A percentile compares a stretch with the other conserved stretches of the same genome.
These are phyloP conservation scores for Sebastes variabilis DNA, from an alignment of 2,797 vertebrate genomes.

Conservation along the genomic window DNA sequence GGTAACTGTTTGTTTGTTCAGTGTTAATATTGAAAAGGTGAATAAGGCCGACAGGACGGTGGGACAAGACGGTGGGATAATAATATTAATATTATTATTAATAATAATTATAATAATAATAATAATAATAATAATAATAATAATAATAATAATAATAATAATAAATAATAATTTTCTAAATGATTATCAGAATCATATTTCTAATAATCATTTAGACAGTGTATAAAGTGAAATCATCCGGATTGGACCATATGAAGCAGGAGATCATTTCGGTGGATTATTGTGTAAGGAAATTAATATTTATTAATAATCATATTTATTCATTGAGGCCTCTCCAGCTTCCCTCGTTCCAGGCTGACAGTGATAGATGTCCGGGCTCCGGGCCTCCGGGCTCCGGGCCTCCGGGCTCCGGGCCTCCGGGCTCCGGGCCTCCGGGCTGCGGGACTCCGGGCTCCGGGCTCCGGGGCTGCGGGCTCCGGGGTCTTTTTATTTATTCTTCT, in stretches of 20 bases:
- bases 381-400: too few species aligned
- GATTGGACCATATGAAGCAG: background rate
- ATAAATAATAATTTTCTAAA: too few species aligned
- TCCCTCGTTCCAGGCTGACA: slow-evolving; percentile 35
- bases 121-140: background rate
- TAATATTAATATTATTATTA: background rate
- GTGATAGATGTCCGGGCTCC: slow-evolving; percentile 47
- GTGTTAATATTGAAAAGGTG: background rate
- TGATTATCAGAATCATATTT: background rate
- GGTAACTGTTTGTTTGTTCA: background rate
- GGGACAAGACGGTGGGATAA: background rate
- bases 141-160: background rate
- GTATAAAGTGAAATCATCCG: background rate
- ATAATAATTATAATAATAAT: background rate
- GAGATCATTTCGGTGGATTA: background rate
- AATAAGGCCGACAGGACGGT: background rate
- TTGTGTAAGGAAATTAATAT: background rate
- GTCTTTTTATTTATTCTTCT: too few species aligned
- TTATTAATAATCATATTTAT: slow-evolving; percentile 9
- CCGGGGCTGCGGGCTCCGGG: background rate
- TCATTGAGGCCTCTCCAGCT: background rate
- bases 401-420: too few species aligned
- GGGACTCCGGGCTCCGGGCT: too few species aligned
- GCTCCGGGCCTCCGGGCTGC: too few species aligned
- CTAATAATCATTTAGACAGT: background rate